Conservation (phyloP, 2,888 invertebrate genomes). For the Chalcis sispes region DNA sequence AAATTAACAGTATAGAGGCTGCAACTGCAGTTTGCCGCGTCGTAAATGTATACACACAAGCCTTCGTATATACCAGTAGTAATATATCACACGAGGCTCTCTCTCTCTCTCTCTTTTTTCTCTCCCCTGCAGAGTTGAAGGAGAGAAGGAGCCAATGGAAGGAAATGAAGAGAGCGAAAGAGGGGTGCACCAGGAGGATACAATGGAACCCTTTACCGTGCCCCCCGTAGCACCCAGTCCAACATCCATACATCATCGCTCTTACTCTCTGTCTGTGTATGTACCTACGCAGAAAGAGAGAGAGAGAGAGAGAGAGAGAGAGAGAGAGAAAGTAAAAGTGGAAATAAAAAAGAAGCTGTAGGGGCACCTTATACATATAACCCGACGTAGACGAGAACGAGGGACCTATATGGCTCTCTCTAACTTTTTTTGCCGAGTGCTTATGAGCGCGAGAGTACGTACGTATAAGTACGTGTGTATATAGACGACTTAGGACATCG, state of each 20-base stretch:
- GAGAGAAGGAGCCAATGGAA: constrained; percentile 56
- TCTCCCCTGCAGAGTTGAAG: constrained; percentile 39
- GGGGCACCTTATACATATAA: constrained; percentile 69
- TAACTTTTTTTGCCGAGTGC: constrained; percentile 44
- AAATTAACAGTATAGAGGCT: constrained; percentile 73
- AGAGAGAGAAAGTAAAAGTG: constrained; percentile 61
- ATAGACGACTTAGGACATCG: too few species aligned
- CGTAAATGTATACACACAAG: too few species aligned
- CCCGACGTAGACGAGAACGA: constrained; percentile 24
- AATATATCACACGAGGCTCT: constrained; percentile 70
- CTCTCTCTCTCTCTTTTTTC: constrained; percentile 30
- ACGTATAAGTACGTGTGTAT: not conserved
- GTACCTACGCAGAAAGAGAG: constrained; percentile 42
- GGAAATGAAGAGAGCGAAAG: constrained; percentile 46
- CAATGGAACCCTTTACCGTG: constrained; percentile 76
- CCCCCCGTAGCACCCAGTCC: constrained; percentile 73
- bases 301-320: constrained; percentile 63
- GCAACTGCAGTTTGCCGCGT: constrained; percentile 65
- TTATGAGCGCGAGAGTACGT: not conserved
- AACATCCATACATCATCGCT: constrained; percentile 76
- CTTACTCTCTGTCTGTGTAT: constrained; percentile 61
- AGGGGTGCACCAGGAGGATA: constrained; percentile 61
- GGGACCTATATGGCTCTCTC: constrained; percentile 31
- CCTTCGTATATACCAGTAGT: constrained; percentile 55
- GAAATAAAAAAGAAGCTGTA: constrained; percentile 64